These are phyloP conservation scores for Folsomia manolachei DNA, from an alignment of 2,888 invertebrate genomes.

Conservation along the genomic window DNA sequence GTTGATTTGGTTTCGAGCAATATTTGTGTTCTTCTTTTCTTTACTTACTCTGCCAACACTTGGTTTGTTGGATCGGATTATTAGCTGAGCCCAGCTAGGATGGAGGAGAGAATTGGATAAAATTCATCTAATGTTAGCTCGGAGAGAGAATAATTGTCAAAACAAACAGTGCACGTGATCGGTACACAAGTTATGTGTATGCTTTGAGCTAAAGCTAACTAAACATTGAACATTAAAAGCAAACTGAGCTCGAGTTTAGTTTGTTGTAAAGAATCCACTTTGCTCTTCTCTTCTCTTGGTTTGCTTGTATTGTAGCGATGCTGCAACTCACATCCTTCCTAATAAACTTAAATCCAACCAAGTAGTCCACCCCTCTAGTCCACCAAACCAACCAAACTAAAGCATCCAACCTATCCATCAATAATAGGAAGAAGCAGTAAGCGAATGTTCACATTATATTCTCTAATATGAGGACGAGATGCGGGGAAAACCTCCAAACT, in stretches of 20 bases:
- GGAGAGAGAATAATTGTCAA: constrained; percentile 50
- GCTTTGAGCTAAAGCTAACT: constrained; percentile 51
- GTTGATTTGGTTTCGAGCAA: not conserved
- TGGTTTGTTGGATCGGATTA: not conserved
- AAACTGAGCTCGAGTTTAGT: constrained; percentile 47
- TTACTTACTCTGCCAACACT: too few species aligned
- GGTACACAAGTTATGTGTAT: constrained; percentile 49
- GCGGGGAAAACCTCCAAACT: not conserved
- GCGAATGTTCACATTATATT: too few species aligned
- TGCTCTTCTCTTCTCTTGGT: not conserved
- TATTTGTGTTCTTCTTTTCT: constrained; percentile 12
- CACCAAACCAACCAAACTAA: not conserved
- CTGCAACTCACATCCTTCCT: not conserved
- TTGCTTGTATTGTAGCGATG: too few species aligned
- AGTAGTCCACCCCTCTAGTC: not conserved
- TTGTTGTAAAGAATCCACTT: not conserved
- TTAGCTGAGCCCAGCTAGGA: constrained; percentile 16
- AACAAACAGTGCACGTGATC: constrained; percentile 51
- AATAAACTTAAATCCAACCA: not conserved
- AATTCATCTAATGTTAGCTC: not conserved
- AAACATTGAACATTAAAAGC: constrained; percentile 51
- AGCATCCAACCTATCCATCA: not conserved
- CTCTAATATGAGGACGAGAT: not conserved
- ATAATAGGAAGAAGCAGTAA: not conserved
- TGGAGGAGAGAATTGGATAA: constrained; percentile 18